phyloP scores from a whole-genome alignment of 2,113 vertebrate genomes.

The Apeltes quadracus region DNA sequence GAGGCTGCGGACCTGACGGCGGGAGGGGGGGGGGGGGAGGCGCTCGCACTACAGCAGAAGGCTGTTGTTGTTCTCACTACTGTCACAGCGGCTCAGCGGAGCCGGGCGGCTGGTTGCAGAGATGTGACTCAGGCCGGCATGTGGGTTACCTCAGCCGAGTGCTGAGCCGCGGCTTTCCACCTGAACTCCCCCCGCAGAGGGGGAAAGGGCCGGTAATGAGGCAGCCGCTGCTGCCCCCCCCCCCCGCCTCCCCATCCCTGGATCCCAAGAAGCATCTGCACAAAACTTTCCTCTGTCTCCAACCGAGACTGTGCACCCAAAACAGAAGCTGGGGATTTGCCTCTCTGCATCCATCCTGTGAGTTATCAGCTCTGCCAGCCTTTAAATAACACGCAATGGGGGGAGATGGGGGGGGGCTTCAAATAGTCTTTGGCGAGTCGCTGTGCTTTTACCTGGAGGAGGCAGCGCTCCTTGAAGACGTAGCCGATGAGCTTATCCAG shows the following conservation, averaged over 20 bases:
- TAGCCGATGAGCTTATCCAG: constrained; percentile 96
- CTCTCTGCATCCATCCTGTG: constrained; percentile 21
- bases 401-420: not conserved
- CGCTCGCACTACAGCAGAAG: constrained; percentile 57
- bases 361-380: constrained; percentile 57
- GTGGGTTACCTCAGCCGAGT: constrained; percentile 61
- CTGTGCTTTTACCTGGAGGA: constrained; percentile 88
- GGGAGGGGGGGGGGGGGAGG: constrained; percentile 34
- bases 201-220: constrained; percentile 66
- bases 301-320: constrained; percentile 1
- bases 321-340: constrained; percentile 31
- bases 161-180: constrained; percentile 37
- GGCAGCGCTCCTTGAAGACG: constrained; percentile 93
- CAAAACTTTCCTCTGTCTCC: constrained; percentile 35
- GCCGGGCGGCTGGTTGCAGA: constrained; percentile 32
- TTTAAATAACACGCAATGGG: constrained; percentile 43
- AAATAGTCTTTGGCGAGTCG: not conserved
- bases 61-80: constrained; percentile 70
- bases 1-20: constrained; percentile 58
- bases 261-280: constrained; percentile 45
- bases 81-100: constrained; percentile 63
- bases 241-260: constrained; percentile 1
- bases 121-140: constrained; percentile 55
- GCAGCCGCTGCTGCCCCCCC: constrained; percentile 19
- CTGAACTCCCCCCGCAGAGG: constrained; percentile 58